Conservation (phyloP, 2,797 vertebrate genomes). For the Myotis planiceps region DNA sequence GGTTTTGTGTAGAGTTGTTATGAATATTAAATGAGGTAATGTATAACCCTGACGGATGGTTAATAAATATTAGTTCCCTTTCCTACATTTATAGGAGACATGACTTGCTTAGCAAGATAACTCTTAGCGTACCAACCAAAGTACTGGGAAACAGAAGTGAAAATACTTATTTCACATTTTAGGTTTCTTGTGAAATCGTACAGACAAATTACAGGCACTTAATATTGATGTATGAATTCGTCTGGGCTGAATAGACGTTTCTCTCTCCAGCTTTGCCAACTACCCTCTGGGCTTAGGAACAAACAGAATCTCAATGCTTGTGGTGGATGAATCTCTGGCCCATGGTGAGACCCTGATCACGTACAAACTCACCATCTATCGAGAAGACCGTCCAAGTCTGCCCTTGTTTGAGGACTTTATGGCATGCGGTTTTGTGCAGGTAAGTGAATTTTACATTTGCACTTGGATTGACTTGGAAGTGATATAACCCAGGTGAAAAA, state of each 20-base stretch:
- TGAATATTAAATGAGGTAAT: neutral
- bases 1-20: neutral
- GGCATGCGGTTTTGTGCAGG: slow-evolving; percentile 94
- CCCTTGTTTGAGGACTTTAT: slow-evolving; percentile 95
- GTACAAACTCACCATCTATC: slow-evolving; percentile 92
- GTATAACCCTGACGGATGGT: neutral
- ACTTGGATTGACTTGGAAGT: neutral
- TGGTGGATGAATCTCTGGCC: slow-evolving; percentile 86
- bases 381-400: slow-evolving; percentile 94
- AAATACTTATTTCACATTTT: slow-evolving; percentile 15
- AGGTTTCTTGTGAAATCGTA: neutral
- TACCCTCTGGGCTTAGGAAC: slow-evolving; percentile 93
- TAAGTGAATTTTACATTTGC: slow-evolving; percentile 78
- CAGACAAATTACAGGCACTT: neutral
- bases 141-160: neutral
- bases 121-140: neutral
- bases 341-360: slow-evolving; percentile 87
- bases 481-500: neutral
- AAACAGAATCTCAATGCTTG: slow-evolving; percentile 91
- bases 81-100: neutral
- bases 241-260: neutral
- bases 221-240: neutral
- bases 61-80: slow-evolving; percentile 20
- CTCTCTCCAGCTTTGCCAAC: slow-evolving; percentile 87
- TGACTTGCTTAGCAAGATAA: neutral